Evolutionary conservation across 2,113 vertebrate species (phyloP).

Genomic region (Macrotis lagotis): DNA sequence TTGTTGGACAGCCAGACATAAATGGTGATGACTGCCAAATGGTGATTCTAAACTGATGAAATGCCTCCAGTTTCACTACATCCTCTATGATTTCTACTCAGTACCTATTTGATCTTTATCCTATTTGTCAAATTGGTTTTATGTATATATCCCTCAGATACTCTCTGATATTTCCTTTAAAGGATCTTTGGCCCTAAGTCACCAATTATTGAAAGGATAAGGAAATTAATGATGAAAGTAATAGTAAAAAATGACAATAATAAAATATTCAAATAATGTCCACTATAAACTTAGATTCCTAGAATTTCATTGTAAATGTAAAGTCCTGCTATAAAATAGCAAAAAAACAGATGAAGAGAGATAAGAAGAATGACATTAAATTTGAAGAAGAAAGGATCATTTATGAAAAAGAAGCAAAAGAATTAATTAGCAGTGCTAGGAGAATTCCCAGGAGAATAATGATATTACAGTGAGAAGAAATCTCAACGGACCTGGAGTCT

Average conservation of each 20-base stretch:
- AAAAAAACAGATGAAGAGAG: conserved; percentile 1
- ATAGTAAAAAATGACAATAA: conserved; percentile 16
- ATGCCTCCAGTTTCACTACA: background rate
- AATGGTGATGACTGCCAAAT: too few relatives aligned
- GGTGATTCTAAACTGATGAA: background rate
- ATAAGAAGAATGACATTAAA: background rate
- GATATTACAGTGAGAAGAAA: background rate
- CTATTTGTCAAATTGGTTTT: background rate
- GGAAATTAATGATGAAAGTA: conserved; percentile 24
- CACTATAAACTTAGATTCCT: conserved; percentile 40
- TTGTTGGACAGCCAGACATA: background rate
- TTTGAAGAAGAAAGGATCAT: background rate
- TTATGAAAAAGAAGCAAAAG: conserved; percentile 38
- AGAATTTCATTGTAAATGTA: conserved; percentile 23
- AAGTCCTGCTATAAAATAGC: conserved; percentile 19
- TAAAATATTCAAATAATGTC: conserved; percentile 37
- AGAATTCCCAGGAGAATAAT: background rate
- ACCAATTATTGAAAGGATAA: conserved; percentile 26
- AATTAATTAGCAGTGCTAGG: background rate
- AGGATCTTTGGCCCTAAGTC: conserved; percentile 27
- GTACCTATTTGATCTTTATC: background rate
- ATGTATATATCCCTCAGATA: background rate
- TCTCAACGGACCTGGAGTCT: background rate
- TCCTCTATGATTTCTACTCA: background rate
- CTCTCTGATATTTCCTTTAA: conserved; percentile 30